Base-by-base conservation (phyloP, 2,797 vertebrate species). In the Gadopsis marmoratus region DNA sequence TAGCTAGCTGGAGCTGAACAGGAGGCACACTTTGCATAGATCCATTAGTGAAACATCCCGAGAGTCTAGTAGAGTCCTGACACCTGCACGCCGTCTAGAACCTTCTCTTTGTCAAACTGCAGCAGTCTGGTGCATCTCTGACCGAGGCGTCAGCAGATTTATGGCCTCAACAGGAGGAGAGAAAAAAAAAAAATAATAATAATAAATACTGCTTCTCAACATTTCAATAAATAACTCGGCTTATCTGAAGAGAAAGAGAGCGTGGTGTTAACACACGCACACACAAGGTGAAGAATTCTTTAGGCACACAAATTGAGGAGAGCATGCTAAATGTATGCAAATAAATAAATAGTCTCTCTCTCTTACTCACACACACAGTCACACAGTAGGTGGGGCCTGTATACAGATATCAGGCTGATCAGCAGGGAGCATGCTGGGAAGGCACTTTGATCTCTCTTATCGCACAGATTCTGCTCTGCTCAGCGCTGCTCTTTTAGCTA, bases 391-490 rank as follows among this genome's bases (percentile, higher is more conserved):
- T 23, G 37, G 56, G 58, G 55, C 72, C 53, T 76, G 78, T 72
- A 29, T 65, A 19, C 54, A 48, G 33, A 37, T 86, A 88, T 89
- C 74, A 81, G 84, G 68, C 80, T 78, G 62, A 88, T 91, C 87
- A 82, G 76, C 79, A 41, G 74, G 71, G 77, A 80, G 75, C 82
- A 85, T 71, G 81, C 83, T 78, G 77, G 81, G 60, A 85, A 84
- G 89, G 51, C 19, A 62, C 85, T 89, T 92, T 92, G 83, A 92
- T 90, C 85, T 78, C 39, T 58, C 76, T 91, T 87, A 90, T 91
- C 91, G 26, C 79, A 67, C 29, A 76, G 80, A 90, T 86, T 89
- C 72, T 80, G 83, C 77, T 77, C 88, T 61, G 77, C 78, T 89
- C 86, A 83, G 82, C 74, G 19, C 56, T 9, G 67, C 79, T 80